These are phyloP conservation scores for Nycticebus coucang DNA, from an alignment of 2,113 vertebrate genomes.

Conservation along the genomic window DNA sequence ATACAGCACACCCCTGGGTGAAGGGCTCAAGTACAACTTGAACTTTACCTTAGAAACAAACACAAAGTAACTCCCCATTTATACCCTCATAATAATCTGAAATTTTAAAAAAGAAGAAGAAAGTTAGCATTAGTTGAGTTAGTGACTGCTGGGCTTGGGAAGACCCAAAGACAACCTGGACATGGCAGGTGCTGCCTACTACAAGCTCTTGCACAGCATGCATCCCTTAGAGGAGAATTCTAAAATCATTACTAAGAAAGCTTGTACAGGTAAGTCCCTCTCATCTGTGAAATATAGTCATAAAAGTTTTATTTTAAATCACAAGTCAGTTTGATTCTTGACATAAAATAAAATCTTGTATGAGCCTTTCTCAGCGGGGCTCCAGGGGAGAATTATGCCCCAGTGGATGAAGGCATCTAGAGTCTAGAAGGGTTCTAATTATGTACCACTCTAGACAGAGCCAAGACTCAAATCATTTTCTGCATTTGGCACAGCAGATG, in stretches of 20 bases:
- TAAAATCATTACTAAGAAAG: background rate
- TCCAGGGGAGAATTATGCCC: background rate
- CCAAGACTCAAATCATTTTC: background rate
- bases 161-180: background rate
- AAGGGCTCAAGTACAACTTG: too few species aligned
- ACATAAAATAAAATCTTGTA: background rate
- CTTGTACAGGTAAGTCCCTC: background rate
- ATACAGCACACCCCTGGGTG: too few species aligned
- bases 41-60: too few species aligned
- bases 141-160: background rate
- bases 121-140: background rate
- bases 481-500: background rate
- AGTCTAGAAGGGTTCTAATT: background rate
- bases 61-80: too few species aligned
- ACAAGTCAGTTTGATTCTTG: background rate
- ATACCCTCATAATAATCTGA: too few species aligned
- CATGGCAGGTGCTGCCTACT: too few species aligned
- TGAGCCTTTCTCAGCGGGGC: background rate
- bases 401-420: background rate
- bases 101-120: too few species aligned
- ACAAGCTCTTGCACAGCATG: background rate
- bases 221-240: background rate
- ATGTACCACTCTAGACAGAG: background rate
- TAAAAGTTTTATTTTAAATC: background rate
- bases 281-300: background rate